phyloP scores from a whole-genome alignment of 1,140 invertebrate genomes.

The Caenorhabditis tropicalis region DNA sequence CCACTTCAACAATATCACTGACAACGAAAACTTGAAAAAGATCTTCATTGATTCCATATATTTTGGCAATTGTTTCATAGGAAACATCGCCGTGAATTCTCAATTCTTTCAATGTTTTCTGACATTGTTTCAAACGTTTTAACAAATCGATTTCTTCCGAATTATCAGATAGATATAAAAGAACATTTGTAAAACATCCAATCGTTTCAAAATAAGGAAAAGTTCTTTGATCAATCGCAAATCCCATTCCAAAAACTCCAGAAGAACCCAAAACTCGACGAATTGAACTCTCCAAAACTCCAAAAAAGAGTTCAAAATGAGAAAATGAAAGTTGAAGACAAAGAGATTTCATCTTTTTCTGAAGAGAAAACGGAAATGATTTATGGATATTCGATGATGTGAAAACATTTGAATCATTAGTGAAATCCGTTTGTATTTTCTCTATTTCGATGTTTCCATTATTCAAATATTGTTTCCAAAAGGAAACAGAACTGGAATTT shows the following conservation, averaged over 20 bases:
- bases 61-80: not conserved
- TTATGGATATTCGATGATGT: not conserved
- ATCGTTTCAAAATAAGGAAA: not conserved
- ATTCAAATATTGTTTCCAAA: not conserved
- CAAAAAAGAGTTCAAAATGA: not conserved
- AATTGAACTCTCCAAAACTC: not conserved
- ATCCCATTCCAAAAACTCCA: not conserved
- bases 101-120: not conserved
- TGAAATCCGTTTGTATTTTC: not conserved
- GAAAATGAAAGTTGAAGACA: not conserved
- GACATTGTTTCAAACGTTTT: not conserved
- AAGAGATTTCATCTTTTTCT: too few relatives aligned
- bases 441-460: not conserved
- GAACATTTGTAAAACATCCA: slow-evolving; percentile 30
- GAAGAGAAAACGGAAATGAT: too few relatives aligned
- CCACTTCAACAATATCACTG: not conserved
- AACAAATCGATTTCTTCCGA: not conserved
- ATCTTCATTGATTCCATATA: not conserved
- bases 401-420: not conserved
- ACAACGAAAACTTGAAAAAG: not conserved
- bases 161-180: not conserved
- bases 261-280: not conserved
- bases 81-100: not conserved
- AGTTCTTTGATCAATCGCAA: slow-evolving; percentile 1
- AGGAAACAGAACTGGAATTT: not conserved